Evolutionary conservation across 2,113 vertebrate species (phyloP).

Genomic region (Petaurus breviceps): DNA sequence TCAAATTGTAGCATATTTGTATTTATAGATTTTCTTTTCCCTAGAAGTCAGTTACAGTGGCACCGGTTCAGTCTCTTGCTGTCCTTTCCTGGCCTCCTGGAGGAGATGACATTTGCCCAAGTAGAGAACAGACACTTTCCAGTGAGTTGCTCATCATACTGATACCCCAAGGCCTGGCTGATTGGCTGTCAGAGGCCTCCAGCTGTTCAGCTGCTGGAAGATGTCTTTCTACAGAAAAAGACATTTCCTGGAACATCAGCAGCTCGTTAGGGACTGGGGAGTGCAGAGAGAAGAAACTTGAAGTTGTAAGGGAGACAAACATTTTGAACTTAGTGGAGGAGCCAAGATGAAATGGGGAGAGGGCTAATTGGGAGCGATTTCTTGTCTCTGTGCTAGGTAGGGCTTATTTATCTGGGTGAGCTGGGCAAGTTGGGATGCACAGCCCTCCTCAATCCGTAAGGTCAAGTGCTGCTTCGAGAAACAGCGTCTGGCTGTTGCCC

Average conservation of each 20-base stretch:
- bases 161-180: conserved; percentile 76
- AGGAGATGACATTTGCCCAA: conserved; percentile 79
- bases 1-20: conserved; percentile 68
- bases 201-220: conserved; percentile 74
- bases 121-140: conserved; percentile 78
- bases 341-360: conserved; percentile 63
- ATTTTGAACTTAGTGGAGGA: conserved; percentile 66
- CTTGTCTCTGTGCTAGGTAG: conserved; percentile 36
- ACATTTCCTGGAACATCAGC: conserved; percentile 76
- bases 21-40: conserved; percentile 70
- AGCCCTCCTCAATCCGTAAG: conserved; percentile 49
- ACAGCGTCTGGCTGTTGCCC: conserved; percentile 9
- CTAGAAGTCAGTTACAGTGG: conserved; percentile 68
- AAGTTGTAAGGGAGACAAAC: conserved; percentile 63
- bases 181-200: conserved; percentile 77
- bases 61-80: conserved; percentile 69
- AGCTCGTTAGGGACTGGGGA: conserved; percentile 73
- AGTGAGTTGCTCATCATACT: conserved; percentile 74
- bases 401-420: conserved; percentile 58
- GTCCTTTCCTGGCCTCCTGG: conserved; percentile 73
- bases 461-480: conserved; percentile 54
- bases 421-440: conserved; percentile 27
- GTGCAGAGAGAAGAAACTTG: conserved; percentile 58
- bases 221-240: conserved; percentile 76
- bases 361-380: not conserved